Evolutionary conservation across 2,113 vertebrate species (phyloP).

Genomic region (Osmerus mordax): DNA sequence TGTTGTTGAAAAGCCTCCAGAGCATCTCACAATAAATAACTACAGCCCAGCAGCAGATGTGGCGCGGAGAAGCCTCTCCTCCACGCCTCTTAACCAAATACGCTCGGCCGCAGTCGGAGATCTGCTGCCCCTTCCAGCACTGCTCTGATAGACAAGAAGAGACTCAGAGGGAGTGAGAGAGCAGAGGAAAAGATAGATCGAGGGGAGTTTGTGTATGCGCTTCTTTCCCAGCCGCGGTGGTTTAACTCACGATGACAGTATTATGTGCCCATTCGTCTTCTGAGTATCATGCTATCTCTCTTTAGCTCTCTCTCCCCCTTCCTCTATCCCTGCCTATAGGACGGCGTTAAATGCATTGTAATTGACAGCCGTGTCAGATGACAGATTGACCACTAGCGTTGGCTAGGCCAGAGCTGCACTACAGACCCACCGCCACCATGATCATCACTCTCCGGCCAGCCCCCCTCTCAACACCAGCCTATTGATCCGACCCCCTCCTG

Average conservation of each 20-base stretch:
- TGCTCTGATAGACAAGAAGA: constrained; percentile 17
- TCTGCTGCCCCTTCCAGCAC: constrained; percentile 21
- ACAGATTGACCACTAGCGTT: constrained; percentile 63
- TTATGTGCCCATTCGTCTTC: constrained; percentile 67
- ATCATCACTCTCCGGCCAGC: constrained; percentile 40
- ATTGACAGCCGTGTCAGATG: constrained; percentile 61
- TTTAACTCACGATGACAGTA: constrained; percentile 66
- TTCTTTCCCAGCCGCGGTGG: constrained; percentile 48
- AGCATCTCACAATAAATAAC: constrained; percentile 64
- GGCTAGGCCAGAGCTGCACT: constrained; percentile 53
- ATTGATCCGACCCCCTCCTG: constrained; percentile 62
- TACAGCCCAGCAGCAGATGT: constrained; percentile 60
- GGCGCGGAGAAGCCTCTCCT: constrained; percentile 51
- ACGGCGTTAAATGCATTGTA: constrained; percentile 63
- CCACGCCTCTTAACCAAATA: constrained; percentile 63
- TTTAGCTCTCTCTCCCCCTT: constrained; percentile 26
- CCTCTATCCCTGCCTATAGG: constrained; percentile 32
- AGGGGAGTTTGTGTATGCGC: constrained; percentile 37
- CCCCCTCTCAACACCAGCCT: constrained; percentile 18
- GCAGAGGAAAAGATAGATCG: constrained; percentile 27
- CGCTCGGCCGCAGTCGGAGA: constrained; percentile 43
- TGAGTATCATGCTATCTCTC: constrained; percentile 48
- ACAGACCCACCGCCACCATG: constrained; percentile 55
- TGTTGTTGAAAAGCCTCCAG: constrained; percentile 57
- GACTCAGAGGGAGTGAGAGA: constrained; percentile 26